Conservation (phyloP, 2,797 vertebrate genomes). For the Ctenopoma multispine region DNA sequence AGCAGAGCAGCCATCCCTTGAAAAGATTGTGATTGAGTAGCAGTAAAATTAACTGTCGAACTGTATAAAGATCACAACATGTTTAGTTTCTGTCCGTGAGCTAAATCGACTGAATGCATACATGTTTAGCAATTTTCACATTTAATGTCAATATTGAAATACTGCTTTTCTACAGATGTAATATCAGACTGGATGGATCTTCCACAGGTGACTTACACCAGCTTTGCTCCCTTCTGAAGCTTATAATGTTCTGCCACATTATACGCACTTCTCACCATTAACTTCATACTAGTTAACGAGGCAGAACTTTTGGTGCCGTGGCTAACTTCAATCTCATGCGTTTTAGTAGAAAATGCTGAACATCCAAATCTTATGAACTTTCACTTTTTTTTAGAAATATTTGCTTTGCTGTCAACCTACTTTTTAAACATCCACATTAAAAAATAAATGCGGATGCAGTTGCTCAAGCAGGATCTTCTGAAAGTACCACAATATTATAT, state of each 20-base stretch:
- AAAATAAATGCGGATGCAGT: too few relatives aligned
- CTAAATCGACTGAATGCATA: conserved; percentile 32
- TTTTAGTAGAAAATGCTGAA: conserved; percentile 28
- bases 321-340: conserved; percentile 40
- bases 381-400: too few relatives aligned
- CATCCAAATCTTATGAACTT: neutral
- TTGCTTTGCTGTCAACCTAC: too few relatives aligned
- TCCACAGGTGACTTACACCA: conserved; percentile 5
- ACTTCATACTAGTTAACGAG: conserved; percentile 54
- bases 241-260: conserved; percentile 37
- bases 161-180: conserved; percentile 5
- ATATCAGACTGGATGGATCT: conserved; percentile 1
- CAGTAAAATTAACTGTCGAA: conserved; percentile 36
- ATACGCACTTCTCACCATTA: conserved; percentile 27
- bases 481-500: neutral
- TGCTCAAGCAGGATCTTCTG: neutral
- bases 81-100: conserved; percentile 30
- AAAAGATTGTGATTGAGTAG: conserved; percentile 49
- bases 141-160: conserved; percentile 27
- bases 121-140: conserved; percentile 15
- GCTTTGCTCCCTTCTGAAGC: conserved; percentile 8
- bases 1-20: conserved; percentile 56
- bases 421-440: too few relatives aligned
- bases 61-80: conserved; percentile 43
- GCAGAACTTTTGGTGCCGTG: conserved; percentile 27